These are phyloP conservation scores for Prosapia bicincta DNA, from an alignment of 2,888 invertebrate species.

Conservation along the genomic window DNA sequence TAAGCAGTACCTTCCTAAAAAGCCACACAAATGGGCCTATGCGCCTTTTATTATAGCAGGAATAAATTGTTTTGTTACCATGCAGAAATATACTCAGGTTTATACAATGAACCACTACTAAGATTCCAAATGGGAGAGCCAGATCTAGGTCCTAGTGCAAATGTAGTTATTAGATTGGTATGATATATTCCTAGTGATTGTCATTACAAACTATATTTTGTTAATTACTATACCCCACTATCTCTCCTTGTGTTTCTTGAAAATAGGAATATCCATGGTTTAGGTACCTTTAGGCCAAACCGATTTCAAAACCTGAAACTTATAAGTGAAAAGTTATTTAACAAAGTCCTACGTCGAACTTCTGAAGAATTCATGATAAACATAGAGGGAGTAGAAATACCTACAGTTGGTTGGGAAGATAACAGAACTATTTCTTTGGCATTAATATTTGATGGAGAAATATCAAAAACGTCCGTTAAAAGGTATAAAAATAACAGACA, in stretches of 20 bases:
- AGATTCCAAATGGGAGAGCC: background rate
- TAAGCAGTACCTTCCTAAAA: background rate
- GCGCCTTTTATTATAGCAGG: background rate
- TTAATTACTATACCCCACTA: too few relatives aligned
- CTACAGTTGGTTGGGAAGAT: conserved; percentile 40
- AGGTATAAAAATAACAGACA: conserved; percentile 42
- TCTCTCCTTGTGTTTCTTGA: too few relatives aligned
- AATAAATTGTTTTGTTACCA: background rate
- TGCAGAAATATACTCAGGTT: background rate
- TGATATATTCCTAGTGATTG: too few relatives aligned
- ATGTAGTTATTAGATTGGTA: too few relatives aligned
- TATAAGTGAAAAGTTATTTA: conserved; percentile 8
- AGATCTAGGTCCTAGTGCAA: too few relatives aligned
- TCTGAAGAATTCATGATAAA: conserved; percentile 22
- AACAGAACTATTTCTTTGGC: conserved; percentile 42
- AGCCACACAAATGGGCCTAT: background rate
- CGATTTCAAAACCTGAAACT: too few relatives aligned
- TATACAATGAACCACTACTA: background rate
- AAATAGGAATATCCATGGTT: too few relatives aligned
- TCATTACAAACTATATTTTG: too few relatives aligned
- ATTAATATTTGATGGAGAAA: conserved; percentile 41
- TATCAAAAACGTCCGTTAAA: conserved; percentile 41
- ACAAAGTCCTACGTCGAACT: conserved; percentile 24
- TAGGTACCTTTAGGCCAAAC: too few relatives aligned
- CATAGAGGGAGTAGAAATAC: conserved; percentile 11